phyloP scores from a whole-genome alignment of 2,797 vertebrate species.

The Potorous gilbertii region DNA sequence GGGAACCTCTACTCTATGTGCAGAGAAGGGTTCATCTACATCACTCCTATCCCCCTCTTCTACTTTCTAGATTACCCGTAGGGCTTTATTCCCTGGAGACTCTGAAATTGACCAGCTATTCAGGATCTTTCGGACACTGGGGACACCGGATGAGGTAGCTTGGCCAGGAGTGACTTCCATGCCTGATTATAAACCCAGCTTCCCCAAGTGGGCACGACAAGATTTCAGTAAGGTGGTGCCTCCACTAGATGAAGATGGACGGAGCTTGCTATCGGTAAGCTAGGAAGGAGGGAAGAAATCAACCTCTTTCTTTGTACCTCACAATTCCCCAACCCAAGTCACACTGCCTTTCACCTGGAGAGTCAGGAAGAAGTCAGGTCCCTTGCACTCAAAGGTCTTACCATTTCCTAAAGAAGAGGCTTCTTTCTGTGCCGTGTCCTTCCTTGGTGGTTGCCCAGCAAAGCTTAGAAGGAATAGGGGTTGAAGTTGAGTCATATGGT shows the following conservation, averaged over 20 bases:
- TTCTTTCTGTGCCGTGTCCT: not conserved
- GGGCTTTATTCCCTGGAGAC: constrained; percentile 95
- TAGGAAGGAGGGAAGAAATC: not conserved
- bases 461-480: not conserved
- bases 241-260: constrained; percentile 93
- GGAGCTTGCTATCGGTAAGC: constrained; percentile 93
- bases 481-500: not conserved
- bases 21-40: constrained; percentile 23
- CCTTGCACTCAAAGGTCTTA: not conserved
- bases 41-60: constrained; percentile 51
- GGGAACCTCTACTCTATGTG: constrained; percentile 64
- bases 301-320: not conserved
- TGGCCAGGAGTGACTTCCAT: constrained; percentile 97
- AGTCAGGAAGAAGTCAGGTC: not conserved
- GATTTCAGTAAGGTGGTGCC: constrained; percentile 95
- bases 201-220: constrained; percentile 95
- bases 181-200: constrained; percentile 97
- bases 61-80: constrained; percentile 89
- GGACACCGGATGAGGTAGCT: constrained; percentile 93
- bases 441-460: not conserved
- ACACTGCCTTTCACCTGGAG: not conserved
- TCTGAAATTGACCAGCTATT: constrained; percentile 98
- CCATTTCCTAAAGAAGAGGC: not conserved
- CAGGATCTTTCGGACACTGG: constrained; percentile 96
- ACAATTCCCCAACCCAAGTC: not conserved